A percentile compares a stretch with the other conserved stretches of the same genome.
phyloP scores from a whole-genome alignment of 2,888 invertebrate species.

The Lithophane socia region DNA sequence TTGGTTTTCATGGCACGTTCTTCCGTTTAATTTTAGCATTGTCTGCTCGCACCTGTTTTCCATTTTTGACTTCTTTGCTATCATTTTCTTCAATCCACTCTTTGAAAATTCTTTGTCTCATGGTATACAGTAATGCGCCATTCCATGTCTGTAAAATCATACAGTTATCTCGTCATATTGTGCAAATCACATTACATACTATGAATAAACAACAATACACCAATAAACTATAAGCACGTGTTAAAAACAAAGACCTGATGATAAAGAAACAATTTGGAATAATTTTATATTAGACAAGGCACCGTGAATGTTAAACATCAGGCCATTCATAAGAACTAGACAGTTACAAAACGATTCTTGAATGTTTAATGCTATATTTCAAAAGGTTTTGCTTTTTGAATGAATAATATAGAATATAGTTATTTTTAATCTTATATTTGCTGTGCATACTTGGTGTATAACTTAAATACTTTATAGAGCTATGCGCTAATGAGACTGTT shows the following conservation, averaged over 20 bases:
- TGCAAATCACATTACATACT: background rate
- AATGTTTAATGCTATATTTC: constrained; percentile 65
- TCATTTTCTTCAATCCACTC: background rate
- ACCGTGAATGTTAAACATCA: constrained; percentile 55
- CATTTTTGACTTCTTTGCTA: background rate
- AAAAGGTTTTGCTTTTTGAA: constrained; percentile 49
- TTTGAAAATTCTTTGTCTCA: background rate
- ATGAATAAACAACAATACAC: constrained; percentile 25
- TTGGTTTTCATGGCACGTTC: background rate
- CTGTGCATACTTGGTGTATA: constrained; percentile 9
- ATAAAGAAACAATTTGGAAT: constrained; percentile 44
- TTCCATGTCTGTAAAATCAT: background rate
- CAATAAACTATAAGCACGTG: constrained; percentile 38
- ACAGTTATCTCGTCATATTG: background rate
- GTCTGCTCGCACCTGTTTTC: background rate
- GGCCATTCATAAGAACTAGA: constrained; percentile 71
- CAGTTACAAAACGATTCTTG: constrained; percentile 69
- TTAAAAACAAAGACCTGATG: constrained; percentile 35
- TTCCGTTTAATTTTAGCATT: background rate
- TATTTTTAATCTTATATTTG: constrained; percentile 50
- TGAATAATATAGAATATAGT: constrained; percentile 39
- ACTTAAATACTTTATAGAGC: constrained; percentile 22
- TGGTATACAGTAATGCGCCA: background rate
- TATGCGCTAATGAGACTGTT: constrained; percentile 34
- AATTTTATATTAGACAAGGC: constrained; percentile 48